Conservation (phyloP, 2,888 invertebrate species). For the Yponomeuta malinellus region DNA sequence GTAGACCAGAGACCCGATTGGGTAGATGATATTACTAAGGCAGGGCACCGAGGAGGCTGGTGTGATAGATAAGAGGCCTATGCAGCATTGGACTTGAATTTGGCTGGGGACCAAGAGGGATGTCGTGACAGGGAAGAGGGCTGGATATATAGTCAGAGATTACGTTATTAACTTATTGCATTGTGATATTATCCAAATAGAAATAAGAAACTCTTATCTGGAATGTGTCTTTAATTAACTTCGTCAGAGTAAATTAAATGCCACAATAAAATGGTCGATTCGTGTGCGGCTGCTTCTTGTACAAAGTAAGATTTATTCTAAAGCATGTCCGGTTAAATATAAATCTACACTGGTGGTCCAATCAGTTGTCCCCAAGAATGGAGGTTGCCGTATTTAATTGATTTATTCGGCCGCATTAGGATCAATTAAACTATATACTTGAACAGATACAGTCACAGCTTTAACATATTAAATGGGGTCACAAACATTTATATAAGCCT, state of each 20-base stretch:
- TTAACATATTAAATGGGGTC: slow-evolving; percentile 2
- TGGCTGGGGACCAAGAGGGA: no score
- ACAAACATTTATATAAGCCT: no score
- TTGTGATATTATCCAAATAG: no score
- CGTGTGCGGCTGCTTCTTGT: background rate
- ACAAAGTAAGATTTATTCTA: slow-evolving; percentile 2
- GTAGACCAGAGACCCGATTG: no score
- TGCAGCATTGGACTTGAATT: no score
- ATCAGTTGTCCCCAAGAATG: slow-evolving; percentile 28
- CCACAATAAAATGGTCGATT: background rate
- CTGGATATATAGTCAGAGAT: no score
- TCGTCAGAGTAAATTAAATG: background rate
- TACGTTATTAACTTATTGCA: no score
- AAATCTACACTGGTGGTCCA: slow-evolving; percentile 22
- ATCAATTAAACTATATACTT: slow-evolving; percentile 53
- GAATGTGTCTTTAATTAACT: background rate
- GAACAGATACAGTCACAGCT: slow-evolving; percentile 39
- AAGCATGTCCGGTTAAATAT: slow-evolving; percentile 6
- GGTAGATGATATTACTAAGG: no score
- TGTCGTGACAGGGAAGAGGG: no score
- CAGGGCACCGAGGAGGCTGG: no score
- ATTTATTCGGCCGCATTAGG: slow-evolving; percentile 56
- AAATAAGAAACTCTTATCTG: no score
- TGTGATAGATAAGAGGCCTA: no score
- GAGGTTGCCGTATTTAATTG: slow-evolving; percentile 42